phyloP scores from a whole-genome alignment of 2,113 vertebrate species.

The Nesogale talazaci region DNA sequence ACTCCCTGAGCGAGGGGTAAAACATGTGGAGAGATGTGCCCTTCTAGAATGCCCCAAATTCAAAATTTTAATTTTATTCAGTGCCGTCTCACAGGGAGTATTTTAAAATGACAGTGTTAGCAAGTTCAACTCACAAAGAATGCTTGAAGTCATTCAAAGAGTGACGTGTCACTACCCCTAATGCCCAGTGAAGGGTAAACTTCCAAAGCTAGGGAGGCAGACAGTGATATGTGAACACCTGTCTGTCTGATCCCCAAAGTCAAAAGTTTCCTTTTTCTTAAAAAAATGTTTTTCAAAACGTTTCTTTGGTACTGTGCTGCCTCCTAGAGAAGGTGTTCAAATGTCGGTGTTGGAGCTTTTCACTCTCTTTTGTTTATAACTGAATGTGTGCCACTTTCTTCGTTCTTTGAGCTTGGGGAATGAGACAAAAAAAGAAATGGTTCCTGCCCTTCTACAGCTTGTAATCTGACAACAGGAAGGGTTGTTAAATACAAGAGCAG shows the following conservation, averaged over 20 bases:
- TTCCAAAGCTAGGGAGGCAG: neutral
- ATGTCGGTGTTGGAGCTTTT: neutral
- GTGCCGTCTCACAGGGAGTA: constrained; percentile 65
- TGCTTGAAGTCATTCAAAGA: neutral
- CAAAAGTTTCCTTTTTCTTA: too few species aligned
- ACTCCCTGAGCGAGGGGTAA: neutral
- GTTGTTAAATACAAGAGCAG: constrained; percentile 64
- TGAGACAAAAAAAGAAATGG: constrained; percentile 70
- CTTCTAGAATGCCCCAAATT: neutral
- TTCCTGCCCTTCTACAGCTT: constrained; percentile 58
- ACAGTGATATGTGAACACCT: constrained; percentile 60
- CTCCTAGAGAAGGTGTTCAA: constrained; percentile 66
- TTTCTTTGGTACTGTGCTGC: constrained; percentile 50
- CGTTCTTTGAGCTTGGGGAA: constrained; percentile 8
- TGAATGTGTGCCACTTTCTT: constrained; percentile 28
- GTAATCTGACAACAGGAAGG: constrained; percentile 67
- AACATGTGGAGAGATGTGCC: constrained; percentile 21
- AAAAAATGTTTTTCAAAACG: neutral
- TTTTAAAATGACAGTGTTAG: neutral
- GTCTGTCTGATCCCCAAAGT: neutral
- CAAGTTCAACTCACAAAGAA: neutral
- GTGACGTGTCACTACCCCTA: neutral
- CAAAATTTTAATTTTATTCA: constrained; percentile 7
- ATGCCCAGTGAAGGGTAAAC: neutral
- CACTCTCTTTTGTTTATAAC: neutral